A percentile compares a stretch with the other conserved stretches of the same genome.
Conservation (phyloP, 2,888 invertebrate genomes). For the Cremastinae sp. region DNA sequence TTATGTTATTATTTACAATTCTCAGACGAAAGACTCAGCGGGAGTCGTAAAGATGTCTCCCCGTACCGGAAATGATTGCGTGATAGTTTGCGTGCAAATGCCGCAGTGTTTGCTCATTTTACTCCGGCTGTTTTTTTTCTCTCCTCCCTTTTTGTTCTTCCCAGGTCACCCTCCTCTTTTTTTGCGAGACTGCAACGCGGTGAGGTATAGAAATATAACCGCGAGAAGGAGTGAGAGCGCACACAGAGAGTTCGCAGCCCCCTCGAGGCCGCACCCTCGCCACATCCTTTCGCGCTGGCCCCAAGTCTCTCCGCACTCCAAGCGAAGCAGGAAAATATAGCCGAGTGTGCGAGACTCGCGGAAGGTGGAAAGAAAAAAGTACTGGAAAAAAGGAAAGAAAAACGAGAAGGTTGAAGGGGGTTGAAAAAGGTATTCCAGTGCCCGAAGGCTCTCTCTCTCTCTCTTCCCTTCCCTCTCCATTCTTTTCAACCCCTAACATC, state of each 20-base stretch:
- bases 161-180: slow-evolving; percentile 1
- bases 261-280: slow-evolving; percentile 55
- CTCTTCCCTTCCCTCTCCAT: slow-evolving; percentile 60
- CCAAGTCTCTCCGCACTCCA: slow-evolving; percentile 57
- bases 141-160: not conserved
- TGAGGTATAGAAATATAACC: slow-evolving; percentile 18
- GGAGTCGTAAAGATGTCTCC: slow-evolving; percentile 11
- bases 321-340: slow-evolving; percentile 53
- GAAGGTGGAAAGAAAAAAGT: slow-evolving; percentile 26
- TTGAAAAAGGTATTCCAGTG: slow-evolving; percentile 69
- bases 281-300: slow-evolving; percentile 25
- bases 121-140: slow-evolving; percentile 40
- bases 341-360: slow-evolving; percentile 19
- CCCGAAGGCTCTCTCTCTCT: slow-evolving; percentile 67
- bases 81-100: slow-evolving; percentile 55
- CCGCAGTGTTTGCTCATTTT: slow-evolving; percentile 64
- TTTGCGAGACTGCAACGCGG: slow-evolving; percentile 47
- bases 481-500: slow-evolving; percentile 26
- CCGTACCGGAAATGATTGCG: slow-evolving; percentile 47
- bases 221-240: slow-evolving; percentile 6
- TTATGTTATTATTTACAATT: no score
- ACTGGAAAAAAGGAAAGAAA: slow-evolving; percentile 40
- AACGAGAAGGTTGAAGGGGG: slow-evolving; percentile 35
- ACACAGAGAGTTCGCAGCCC: slow-evolving; percentile 16
- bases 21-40: not conserved